Base-by-base conservation (phyloP, 2,888 invertebrate species). In the Melanophora roralis region DNA sequence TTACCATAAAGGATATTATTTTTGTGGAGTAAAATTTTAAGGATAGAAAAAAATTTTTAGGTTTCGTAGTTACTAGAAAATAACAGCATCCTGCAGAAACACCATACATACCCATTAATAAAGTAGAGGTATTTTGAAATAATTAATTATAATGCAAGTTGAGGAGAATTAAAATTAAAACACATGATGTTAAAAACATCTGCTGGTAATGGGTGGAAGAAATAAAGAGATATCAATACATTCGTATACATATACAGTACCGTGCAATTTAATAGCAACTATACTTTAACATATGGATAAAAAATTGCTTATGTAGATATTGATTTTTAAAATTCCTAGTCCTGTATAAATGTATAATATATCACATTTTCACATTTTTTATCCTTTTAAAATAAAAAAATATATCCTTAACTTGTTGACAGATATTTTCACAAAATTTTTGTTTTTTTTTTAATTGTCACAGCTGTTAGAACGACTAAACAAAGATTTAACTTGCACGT, bases 51-150 rank as follows among this genome's bases (percentile, higher is more conserved):
- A n/a, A n/a, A 55, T 55, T 49, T 14, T 49, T 34, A 47, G 11
- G 27, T 11, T 16, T n/a, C n/a, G 6, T 1, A 16, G 27, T 27
- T 7, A 21, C 7, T 2, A n/a, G 43, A 19, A 21, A 67, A n/a
- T 23, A 49, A 64, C 45, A 73, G 55, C 72, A 73, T 73, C 64
- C 72, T 64, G 38, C 27, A 49, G 43, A 38, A 40, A 51, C 27
- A 27, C 27, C 27, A 27, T 27, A 6, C n/a, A n/a, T n/a, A n/a
- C n/a, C n/a, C n/a, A n/a, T 27, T 27, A 6, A 7, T 4, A 2
- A 21, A 19, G 34, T 55, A 49, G 59, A 40, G 49, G 21, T 65
- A 59, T 65, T 57, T 57, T 40, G 9, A 38, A 71, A 19, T 27
- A 27, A 6, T 27, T 27, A 11, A 19, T 2, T 32, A 34, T 5